Evolutionary conservation across 2,888 invertebrate genomes (phyloP).

Genomic region (Phaonia tiefii): DNA sequence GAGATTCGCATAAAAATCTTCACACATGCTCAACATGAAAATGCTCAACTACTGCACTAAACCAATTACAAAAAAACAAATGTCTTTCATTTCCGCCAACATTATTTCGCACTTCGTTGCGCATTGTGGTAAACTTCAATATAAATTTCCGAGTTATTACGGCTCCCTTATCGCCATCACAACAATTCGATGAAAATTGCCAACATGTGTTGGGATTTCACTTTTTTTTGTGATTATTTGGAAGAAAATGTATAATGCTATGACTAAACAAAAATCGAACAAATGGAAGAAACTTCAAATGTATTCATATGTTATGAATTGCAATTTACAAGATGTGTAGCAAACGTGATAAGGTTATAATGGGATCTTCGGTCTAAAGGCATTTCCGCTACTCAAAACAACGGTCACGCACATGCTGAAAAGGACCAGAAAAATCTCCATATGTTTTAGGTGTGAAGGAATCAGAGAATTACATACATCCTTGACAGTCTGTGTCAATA

Average conservation of each 20-base stretch:
- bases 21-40: too few relatives aligned
- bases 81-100: too few relatives aligned
- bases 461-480: background rate
- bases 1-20: too few relatives aligned
- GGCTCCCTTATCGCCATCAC: background rate
- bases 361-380: background rate
- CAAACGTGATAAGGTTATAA: constrained; percentile 44
- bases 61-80: too few relatives aligned
- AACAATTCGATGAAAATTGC: background rate
- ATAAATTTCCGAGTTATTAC: background rate
- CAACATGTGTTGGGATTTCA: constrained; percentile 18
- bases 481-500: constrained; percentile 33
- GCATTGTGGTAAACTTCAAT: constrained; percentile 31
- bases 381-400: background rate
- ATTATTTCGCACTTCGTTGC: constrained; percentile 38
- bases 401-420: too few relatives aligned
- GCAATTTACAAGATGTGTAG: constrained; percentile 37
- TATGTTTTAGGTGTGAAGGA: background rate
- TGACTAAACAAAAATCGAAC: constrained; percentile 18
- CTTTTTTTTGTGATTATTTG: too few relatives aligned
- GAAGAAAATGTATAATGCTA: constrained; percentile 41
- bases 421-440: too few relatives aligned
- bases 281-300: background rate
- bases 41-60: too few relatives aligned
- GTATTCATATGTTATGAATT: constrained; percentile 31